phyloP scores from a whole-genome alignment of 2,113 vertebrate species.

The Actinemys pallida region DNA sequence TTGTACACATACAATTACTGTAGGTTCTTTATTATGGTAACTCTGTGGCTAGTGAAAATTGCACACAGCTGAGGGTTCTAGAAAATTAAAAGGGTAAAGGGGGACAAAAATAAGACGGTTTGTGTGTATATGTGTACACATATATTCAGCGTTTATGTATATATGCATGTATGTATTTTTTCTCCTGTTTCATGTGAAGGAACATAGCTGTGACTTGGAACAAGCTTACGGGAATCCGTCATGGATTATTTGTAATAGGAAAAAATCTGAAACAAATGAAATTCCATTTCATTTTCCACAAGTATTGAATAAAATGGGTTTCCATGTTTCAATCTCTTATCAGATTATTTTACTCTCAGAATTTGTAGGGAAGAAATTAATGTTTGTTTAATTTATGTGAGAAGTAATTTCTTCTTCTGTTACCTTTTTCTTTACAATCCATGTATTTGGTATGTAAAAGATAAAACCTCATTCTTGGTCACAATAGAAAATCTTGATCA shows the following conservation, averaged over 20 bases:
- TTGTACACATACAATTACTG: no score
- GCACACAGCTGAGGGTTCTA: no score
- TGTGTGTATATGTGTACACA: no score
- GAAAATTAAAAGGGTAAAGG: no score
- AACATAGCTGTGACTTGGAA: not conserved
- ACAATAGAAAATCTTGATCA: not conserved
- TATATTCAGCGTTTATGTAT: no score
- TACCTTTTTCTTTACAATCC: not conserved
- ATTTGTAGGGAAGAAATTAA: rapidly evolving
- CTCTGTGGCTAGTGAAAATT: no score
- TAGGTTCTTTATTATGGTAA: no score
- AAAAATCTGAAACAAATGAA: not conserved
- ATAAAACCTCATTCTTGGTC: not conserved
- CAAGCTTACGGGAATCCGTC: not conserved
- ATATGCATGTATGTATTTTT: not conserved
- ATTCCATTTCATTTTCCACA: not conserved
- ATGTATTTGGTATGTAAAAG: not conserved
- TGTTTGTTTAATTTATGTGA: not conserved
- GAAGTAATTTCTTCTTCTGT: not conserved
- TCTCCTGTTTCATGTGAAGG: not conserved
- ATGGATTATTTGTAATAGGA: not conserved
- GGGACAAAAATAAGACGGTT: no score
- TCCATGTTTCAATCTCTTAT: not conserved
- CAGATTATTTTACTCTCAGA: not conserved
- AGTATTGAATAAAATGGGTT: not conserved